Evolutionary conservation across 2,888 invertebrate species (phyloP).

Genomic region (Phengaris arion): DNA sequence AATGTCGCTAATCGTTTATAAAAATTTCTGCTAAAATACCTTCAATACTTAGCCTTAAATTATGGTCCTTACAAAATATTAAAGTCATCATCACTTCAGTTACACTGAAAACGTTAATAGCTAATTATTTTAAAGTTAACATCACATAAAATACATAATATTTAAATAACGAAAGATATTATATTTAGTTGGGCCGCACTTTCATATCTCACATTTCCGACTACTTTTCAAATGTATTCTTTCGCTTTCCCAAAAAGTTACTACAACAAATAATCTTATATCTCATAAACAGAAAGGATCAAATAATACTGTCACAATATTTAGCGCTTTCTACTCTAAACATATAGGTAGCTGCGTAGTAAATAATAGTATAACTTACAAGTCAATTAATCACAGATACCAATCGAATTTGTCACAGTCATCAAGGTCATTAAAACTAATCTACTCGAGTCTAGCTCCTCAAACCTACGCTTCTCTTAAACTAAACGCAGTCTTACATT

Average conservation of each 20-base stretch:
- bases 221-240: background rate
- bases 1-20: slow-evolving; percentile 19
- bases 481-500: slow-evolving; percentile 74
- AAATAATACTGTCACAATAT: slow-evolving; percentile 28
- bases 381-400: slow-evolving; percentile 75
- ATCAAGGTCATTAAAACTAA: slow-evolving; percentile 25
- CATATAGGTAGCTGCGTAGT: slow-evolving; percentile 19
- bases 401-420: slow-evolving; percentile 58
- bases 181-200: slow-evolving; percentile 25
- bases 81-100: slow-evolving; percentile 54
- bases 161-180: slow-evolving; percentile 53
- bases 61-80: slow-evolving; percentile 27
- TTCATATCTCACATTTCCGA: slow-evolving; percentile 28
- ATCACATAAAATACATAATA: slow-evolving; percentile 59
- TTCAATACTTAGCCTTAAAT: slow-evolving; percentile 45
- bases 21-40: slow-evolving; percentile 44
- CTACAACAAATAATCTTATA: slow-evolving; percentile 24
- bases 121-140: slow-evolving; percentile 68
- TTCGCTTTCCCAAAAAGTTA: background rate
- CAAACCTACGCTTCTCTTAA: slow-evolving; percentile 48
- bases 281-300: slow-evolving; percentile 30
- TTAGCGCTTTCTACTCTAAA: slow-evolving; percentile 21
- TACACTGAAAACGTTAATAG: slow-evolving; percentile 59
- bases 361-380: slow-evolving; percentile 50
- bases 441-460: slow-evolving; percentile 28